Base-by-base conservation (phyloP, 2,797 vertebrate genomes). In the Sebastes iracundus region DNA sequence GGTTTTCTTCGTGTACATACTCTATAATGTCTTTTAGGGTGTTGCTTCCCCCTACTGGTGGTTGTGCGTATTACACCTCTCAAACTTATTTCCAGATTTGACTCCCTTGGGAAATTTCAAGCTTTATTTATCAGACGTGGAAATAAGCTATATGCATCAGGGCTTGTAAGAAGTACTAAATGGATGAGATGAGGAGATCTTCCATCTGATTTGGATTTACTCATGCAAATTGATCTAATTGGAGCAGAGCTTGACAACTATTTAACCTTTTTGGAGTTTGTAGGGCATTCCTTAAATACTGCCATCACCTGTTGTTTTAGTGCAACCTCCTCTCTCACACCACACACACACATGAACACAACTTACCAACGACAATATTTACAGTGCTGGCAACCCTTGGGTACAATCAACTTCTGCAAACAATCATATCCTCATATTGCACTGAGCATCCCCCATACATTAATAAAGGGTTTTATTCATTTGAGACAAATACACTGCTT, bases 1-100 rank as follows among this genome's bases (percentile, higher is more conserved):
- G 3, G 16, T 86, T 27, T 92, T 91, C 91, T 90, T 92, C 88
- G 30, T 70, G 72, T 22, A 5, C 0, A 6, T 0, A 27, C 35
- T 0, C 35, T 2, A 4, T 2, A 18, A 4, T 10, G 16, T 52
- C 4, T 58, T 61, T 73, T 0, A 33, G 28, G 27, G 3, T 3
- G 23, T 8, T 84, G 71, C 55, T 28, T 2, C 87, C 80, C 23
- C 38, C 86, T 83, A 46, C 22, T 61, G 87, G 16, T 33, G 0
- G 11, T 1, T 3, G 4, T 11, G n/a, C 2, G 56, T 13, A 80
- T 69, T 72, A 27, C 73, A 68, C 0, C 8, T 66, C 2, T 65
- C 25, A 22, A 23, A 63, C 14, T n/a, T 3, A 32, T 56, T 73
- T 53, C 11, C 71, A 38, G 6, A 58, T 16, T 18, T 25, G 10